Evolutionary conservation across 2,888 invertebrate species (phyloP), one percentile per base, ranked within the genome.

Genomic region (Limnephilus marmoratus): DNA sequence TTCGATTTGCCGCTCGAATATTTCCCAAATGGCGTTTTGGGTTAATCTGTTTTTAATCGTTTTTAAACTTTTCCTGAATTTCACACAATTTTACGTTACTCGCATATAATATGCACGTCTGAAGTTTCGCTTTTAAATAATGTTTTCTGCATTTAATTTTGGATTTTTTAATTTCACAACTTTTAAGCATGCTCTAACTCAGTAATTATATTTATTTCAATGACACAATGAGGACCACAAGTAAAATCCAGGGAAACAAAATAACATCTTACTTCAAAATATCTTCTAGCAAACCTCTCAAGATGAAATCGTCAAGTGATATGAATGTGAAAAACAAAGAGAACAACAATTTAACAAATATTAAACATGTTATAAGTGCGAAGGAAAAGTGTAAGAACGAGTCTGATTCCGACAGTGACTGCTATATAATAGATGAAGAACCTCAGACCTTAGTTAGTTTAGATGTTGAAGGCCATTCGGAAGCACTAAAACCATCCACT

Each of bases 181-280:
- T 24, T 24, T 68, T 68, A 18, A 1, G 68, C 68, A 68, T 68
- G 68, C 24, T 68, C 2, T 68, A 68, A 68, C 68, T 24, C 2
- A 2, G 68, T 68, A 68, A 68, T 68, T 68, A 24, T 68, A 68
- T n/a, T 9, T 68, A 68, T 68, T 24, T 68, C 9, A n/a, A 5
- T 24, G 9, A 7, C 68, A 68, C 31, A n/a, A 92, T 92, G 90
- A 86, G 80, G 12, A 68, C 68, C 68, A 24, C 68, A 24, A 68
- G 24, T 68, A 68, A 68, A 68, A 68, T 24, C 24, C 13, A 86
- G 68, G 68, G 34, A n/a, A 91, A 92, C 53, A 91, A 90, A 90
- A 92, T 92, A 86, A 92, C 92, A 68, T 87, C 82, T 7, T 92
- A 92, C 41, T 92, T 92, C 53, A 87, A 89, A 49, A 24, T 90